Evolutionary conservation across 2,113 vertebrate species (phyloP), one percentile per base, ranked within the genome.

Genomic region (Proterorhinus semilunaris): DNA sequence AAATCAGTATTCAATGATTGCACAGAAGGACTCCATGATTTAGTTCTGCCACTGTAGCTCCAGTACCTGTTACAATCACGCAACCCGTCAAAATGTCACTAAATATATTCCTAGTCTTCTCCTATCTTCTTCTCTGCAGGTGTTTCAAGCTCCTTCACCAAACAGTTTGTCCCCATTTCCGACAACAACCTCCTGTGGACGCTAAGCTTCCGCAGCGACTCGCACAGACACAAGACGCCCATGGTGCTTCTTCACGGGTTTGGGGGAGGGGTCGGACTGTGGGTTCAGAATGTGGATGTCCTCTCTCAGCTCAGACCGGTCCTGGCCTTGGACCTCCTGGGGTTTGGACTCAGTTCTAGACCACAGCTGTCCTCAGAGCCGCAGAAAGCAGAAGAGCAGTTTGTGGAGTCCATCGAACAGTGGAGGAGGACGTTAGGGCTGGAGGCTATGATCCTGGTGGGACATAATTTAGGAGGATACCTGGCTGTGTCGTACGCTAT

Each of bases 391-490:
- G 97, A 99, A 90, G 92, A 93, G 48, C 94, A 96, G 89, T 98
- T 98, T 92, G 94, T 99, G 81, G 94, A 97, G 61, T 95, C 96
- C 44, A 93, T 98, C 62, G 97, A 99, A 78, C 92, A 96, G 67
- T 99, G 97, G 97, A 94, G 97, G 72, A 90, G 77, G 36, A 91
- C 91, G 2, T 36, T 96, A 21, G 93, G 93, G 17, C 74, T 98
- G 89, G 94, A 96, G 76, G 89, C 90, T 71, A 92, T 99, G 92
- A 94, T 98, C 75, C 82, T 99, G 76, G 92, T 99, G 46, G 97
- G 97, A 27, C 97, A 99, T 89, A 99, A 98, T 84, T 84, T 99
- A 44, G 97, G 97, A 76, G 97, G 95, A 63, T 99, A 94, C 87
- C 87, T 99, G 88, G 94, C 95, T 76, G 91, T 95, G 72, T 94